Base-by-base conservation (phyloP, 2,888 invertebrate genomes). In the Lycophotia porphyrea region DNA sequence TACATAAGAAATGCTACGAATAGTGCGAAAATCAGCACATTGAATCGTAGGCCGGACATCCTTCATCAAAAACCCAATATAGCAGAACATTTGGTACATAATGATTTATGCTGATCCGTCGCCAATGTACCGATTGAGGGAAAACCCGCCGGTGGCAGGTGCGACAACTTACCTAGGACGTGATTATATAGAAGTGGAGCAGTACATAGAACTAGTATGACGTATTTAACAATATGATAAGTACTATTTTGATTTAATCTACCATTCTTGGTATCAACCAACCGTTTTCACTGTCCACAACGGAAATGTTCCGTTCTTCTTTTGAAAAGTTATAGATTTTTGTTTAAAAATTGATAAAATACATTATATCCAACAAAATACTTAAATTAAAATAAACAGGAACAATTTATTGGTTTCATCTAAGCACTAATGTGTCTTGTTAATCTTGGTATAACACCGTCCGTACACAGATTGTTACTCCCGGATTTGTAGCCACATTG, bases 61-160 rank as follows among this genome's bases (percentile, higher is more conserved):
- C 93, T 91, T 85, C 73, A 88, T 42, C 68, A 52, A 79, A 78
- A 61, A 60, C 82, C 80, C 60, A 75, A 77, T 82, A 85, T 87
- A 86, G 84, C 80, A 76, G 85, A 90, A 85, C 82, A 85, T 85
- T 77, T 76, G 84, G 79, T 71, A 75, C 42, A 88, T 88, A 92
- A 89, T 89, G 83, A 90, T 91, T 92, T 87, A 91, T 87, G 91
- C 89, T 90, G 89, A 87, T 72, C 92, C 92, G 92, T 91, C 85
- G 79, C 92, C 88, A 93, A 93, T 93, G 88, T 83, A 84, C 87
- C 88, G 90, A 93, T 90, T 89, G 87, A 77, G 83, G 94, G 93
- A 88, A 94, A 94, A 76, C 74, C 91, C 90, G 81, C 87, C 87
- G 74, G 24, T 61, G 68, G 36, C 69, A 76, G 67, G 73, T 74